Percentiles rank a stretch among this genome's conserved stretches.
Conservation (phyloP, 2,888 invertebrate genomes). For the Andricus curvator region DNA sequence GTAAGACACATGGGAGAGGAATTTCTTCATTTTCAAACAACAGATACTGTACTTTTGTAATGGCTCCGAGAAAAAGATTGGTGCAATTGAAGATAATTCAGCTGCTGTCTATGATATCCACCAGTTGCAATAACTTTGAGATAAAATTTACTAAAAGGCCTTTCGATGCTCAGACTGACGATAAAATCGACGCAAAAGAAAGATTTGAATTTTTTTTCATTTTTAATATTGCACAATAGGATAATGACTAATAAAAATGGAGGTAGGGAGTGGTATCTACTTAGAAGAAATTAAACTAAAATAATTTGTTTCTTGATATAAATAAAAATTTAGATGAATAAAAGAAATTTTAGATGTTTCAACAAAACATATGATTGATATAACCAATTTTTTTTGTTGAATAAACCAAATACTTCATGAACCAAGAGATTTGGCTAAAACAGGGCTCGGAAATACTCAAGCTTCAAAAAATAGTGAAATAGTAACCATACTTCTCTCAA, state of each 20-base stretch:
- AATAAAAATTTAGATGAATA: no score
- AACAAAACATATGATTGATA: no score
- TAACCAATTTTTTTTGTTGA: no score
- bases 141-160: conserved; percentile 16
- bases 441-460: no score
- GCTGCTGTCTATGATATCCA: conserved; percentile 10
- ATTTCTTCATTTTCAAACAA: neutral
- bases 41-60: neutral
- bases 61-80: conserved; percentile 24
- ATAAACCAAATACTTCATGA: no score
- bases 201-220: conserved; percentile 5
- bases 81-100: conserved; percentile 20
- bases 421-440: no score
- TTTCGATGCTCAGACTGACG: neutral
- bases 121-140: conserved; percentile 16
- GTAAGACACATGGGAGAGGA: neutral
- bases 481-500: no score
- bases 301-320: no score
- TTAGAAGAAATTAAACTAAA: no score
- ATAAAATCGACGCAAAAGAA: conserved; percentile 24
- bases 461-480: no score
- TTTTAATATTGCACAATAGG: neutral
- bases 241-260: neutral
- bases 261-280: neutral
- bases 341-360: no score